Conservation (phyloP, 2,888 invertebrate species). For the Cryptophagus acutangulus region DNA sequence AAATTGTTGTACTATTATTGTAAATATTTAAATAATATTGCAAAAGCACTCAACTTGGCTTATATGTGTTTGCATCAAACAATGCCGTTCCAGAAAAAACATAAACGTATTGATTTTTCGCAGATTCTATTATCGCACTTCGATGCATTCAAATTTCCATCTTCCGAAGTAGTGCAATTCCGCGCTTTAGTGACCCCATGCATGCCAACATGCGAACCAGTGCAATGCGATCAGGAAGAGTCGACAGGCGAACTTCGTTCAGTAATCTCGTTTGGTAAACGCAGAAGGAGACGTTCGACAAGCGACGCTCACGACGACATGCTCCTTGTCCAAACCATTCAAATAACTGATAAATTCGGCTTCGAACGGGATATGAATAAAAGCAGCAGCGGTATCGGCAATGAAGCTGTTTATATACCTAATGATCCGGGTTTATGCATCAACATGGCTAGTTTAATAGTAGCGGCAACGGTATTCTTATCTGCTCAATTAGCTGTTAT, state of each 20-base stretch:
- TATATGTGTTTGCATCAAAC: too few species aligned
- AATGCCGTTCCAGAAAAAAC: not conserved
- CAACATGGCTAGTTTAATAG: conserved; percentile 74
- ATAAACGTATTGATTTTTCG: conserved; percentile 34
- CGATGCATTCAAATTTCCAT: conserved; percentile 95
- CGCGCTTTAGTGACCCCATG: conserved; percentile 92
- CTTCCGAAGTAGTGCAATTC: conserved; percentile 92
- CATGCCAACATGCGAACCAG: conserved; percentile 89
- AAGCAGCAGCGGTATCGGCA: conserved; percentile 47
- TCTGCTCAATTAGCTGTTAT: conserved; percentile 82
- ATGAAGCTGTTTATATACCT: conserved; percentile 68
- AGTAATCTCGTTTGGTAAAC: conserved; percentile 76
- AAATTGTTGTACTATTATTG: too few species aligned
- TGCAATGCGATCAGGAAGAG: conserved; percentile 81
- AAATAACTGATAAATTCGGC: conserved; percentile 88
- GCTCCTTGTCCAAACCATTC: conserved; percentile 83
- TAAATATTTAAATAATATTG: too few species aligned
- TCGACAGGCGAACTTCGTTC: conserved; percentile 78
- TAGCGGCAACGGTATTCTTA: conserved; percentile 80
- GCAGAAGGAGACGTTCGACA: conserved; percentile 62
- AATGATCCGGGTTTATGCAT: conserved; percentile 62
- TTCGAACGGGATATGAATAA: conserved; percentile 64
- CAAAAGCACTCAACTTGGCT: too few species aligned
- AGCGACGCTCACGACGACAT: conserved; percentile 67
- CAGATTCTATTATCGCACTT: conserved; percentile 84